Evolutionary conservation across 2,113 vertebrate genomes (phyloP).

Genomic region (Hydrochoerus hydrochaeris): DNA sequence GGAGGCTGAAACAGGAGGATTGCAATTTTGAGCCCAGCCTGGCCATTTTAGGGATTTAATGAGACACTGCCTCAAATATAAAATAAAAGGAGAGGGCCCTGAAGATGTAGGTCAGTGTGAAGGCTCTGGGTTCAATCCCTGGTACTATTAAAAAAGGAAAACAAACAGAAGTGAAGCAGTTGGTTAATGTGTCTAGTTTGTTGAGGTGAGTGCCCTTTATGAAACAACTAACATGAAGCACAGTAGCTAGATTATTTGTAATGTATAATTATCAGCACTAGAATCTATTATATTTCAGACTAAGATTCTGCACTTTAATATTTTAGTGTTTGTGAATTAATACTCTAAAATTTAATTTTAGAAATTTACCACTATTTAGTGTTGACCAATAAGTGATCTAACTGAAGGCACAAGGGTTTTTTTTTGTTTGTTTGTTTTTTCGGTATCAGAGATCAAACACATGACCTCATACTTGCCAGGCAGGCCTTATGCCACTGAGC

Average conservation of each 20-base stretch:
- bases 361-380: neutral
- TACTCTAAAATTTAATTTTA: constrained; percentile 21
- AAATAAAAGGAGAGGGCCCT: neutral
- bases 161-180: neutral
- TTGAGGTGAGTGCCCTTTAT: neutral
- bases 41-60: neutral
- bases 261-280: neutral
- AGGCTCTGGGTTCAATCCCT: neutral
- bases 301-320: neutral
- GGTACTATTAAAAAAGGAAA: neutral
- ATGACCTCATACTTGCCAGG: no score
- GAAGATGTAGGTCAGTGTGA: neutral
- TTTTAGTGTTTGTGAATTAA: constrained; percentile 31
- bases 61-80: neutral
- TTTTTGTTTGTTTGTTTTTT: no score
- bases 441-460: no score
- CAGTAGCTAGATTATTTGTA: neutral
- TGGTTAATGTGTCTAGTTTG: constrained; percentile 1
- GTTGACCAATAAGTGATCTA: constrained; percentile 43
- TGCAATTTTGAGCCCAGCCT: neutral
- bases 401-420: neutral
- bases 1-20: neutral
- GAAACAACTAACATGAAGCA: neutral
- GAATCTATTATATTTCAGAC: constrained; percentile 30
- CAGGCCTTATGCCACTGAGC: no score